Conservation (phyloP, 2,797 vertebrate genomes). For the Sternarchorhynchus goeldii region DNA sequence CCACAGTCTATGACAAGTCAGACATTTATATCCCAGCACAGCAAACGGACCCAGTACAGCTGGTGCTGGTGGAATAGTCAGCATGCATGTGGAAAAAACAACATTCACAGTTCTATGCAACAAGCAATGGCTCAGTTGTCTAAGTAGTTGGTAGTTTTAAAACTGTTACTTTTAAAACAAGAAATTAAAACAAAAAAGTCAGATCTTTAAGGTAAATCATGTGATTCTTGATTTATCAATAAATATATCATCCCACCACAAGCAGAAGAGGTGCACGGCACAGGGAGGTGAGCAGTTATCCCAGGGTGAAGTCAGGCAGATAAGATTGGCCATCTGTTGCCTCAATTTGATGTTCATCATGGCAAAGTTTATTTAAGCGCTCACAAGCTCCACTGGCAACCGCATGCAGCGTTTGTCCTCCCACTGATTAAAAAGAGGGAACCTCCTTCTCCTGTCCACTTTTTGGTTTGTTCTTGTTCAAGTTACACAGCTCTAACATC, state of each 20-base stretch:
- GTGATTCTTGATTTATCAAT: not conserved
- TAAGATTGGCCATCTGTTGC: constrained; percentile 58
- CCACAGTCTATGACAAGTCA: not conserved
- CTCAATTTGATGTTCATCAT: constrained; percentile 45
- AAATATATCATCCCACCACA: constrained; percentile 8
- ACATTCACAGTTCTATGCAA: too few relatives aligned
- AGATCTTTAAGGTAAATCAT: not conserved
- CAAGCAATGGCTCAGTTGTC: too few relatives aligned
- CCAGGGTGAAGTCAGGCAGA: constrained; percentile 34
- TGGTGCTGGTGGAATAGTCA: not conserved
- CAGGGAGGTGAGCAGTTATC: constrained; percentile 8
- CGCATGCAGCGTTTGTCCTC: constrained; percentile 47
- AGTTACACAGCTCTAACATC: not conserved
- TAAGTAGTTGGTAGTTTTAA: too few relatives aligned
- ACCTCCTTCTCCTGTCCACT: not conserved
- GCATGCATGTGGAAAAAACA: too few relatives aligned
- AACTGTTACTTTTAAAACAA: not conserved
- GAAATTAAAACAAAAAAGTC: not conserved
- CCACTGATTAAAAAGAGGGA: constrained; percentile 54
- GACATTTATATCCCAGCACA: not conserved
- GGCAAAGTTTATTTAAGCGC: constrained; percentile 42
- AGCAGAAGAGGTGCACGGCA: not conserved
- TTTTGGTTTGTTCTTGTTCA: constrained; percentile 1
- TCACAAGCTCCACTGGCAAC: constrained; percentile 33
- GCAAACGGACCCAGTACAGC: not conserved